phyloP scores from a whole-genome alignment of 1,140 invertebrate genomes.

The Berghia stephanieae region DNA sequence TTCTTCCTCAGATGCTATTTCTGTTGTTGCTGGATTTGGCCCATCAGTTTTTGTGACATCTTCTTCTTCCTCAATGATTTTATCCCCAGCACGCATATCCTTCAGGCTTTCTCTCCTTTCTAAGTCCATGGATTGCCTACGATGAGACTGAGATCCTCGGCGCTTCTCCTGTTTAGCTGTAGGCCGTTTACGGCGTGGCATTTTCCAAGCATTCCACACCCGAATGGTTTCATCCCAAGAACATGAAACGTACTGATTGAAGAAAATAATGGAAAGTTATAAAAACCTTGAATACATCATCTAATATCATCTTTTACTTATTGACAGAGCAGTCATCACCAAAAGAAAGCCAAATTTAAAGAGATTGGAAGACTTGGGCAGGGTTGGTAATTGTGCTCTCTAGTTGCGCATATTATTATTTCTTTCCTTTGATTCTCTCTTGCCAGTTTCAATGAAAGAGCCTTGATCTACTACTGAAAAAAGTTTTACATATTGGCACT shows the following conservation, averaged over 20 bases:
- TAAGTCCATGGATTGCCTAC: background rate
- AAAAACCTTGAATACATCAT: background rate
- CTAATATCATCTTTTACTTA: background rate
- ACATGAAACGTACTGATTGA: constrained; percentile 62
- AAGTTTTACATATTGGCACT: too few species aligned
- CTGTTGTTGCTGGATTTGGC: background rate
- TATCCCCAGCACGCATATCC: background rate
- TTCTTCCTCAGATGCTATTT: background rate
- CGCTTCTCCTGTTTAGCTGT: background rate
- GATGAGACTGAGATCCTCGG: background rate
- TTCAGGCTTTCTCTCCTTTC: background rate
- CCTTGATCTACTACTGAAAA: too few species aligned
- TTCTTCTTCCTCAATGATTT: background rate
- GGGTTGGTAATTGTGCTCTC: background rate
- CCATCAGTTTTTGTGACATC: background rate
- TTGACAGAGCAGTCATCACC: background rate
- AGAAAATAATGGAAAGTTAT: constrained; percentile 17
- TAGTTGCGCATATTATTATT: too few species aligned
- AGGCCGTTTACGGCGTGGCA: constrained; percentile 44
- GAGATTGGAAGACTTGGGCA: background rate
- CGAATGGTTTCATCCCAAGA: constrained; percentile 66
- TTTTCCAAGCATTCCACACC: constrained; percentile 66
- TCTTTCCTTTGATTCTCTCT: too few species aligned
- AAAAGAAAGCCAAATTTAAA: background rate
- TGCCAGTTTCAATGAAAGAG: too few species aligned